These are phyloP conservation scores for Xyliphius kryptos DNA, from an alignment of 2,113 vertebrate genomes.

Conservation along the genomic window DNA sequence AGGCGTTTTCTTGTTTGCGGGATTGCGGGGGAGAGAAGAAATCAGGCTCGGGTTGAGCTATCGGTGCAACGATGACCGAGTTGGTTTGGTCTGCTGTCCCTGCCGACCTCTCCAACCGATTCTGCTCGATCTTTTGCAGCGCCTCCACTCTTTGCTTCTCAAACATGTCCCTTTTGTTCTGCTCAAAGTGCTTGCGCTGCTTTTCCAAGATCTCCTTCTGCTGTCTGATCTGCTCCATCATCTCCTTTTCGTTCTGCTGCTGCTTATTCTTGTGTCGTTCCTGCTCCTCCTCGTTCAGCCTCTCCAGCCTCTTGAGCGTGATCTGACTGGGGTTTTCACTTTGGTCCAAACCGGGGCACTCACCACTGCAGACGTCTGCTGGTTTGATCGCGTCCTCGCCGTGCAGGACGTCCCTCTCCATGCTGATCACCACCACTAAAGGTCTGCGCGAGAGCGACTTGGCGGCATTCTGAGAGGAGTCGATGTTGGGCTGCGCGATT, in stretches of 20 bases:
- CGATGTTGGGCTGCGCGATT: not conserved
- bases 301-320: slow-evolving; percentile 78
- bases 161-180: slow-evolving; percentile 62
- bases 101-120: slow-evolving; percentile 49
- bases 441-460: slow-evolving; percentile 49
- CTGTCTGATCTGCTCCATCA: slow-evolving; percentile 94
- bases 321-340: slow-evolving; percentile 39
- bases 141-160: slow-evolving; percentile 71
- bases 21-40: slow-evolving; percentile 37
- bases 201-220: slow-evolving; percentile 84
- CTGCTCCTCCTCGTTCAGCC: slow-evolving; percentile 81
- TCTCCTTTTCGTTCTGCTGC: slow-evolving; percentile 83
- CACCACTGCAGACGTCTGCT: too few relatives aligned
- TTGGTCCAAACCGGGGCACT: slow-evolving; percentile 17
- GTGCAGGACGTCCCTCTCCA: slow-evolving; percentile 73
- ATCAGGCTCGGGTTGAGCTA: slow-evolving; percentile 52
- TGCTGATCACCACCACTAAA: slow-evolving; percentile 68
- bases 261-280: slow-evolving; percentile 80
- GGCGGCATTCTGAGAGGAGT: slow-evolving; percentile 1
- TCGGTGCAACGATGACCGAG: slow-evolving; percentile 39
- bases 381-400: too few relatives aligned
- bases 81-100: slow-evolving; percentile 33
- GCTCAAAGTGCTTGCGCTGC: slow-evolving; percentile 73
- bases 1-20: slow-evolving; percentile 59
- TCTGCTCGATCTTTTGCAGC: slow-evolving; percentile 67